Evolutionary conservation across 2,113 vertebrate species (phyloP).

Genomic region (Taxidea taxus): DNA sequence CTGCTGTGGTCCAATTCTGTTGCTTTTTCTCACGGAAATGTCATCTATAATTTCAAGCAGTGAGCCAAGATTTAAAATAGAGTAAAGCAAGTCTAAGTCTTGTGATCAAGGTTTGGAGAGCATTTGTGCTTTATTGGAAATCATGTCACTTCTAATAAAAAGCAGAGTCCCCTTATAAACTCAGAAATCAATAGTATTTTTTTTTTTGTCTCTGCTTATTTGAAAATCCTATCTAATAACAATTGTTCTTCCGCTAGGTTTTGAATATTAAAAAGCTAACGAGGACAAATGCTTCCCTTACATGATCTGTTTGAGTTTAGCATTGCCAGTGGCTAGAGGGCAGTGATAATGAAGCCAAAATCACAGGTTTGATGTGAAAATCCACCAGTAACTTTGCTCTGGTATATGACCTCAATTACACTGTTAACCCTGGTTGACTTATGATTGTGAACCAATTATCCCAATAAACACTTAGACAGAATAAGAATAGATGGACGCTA

Average conservation of each 20-base stretch:
- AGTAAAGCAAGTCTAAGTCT: not conserved
- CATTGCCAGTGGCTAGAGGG: not conserved
- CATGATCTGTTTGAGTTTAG: not conserved
- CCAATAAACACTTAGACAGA: not conserved
- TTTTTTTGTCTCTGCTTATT: conserved; percentile 5
- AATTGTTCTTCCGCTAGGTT: not conserved
- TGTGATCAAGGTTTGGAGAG: not conserved
- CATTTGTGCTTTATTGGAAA: conserved; percentile 24
- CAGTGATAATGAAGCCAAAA: conserved; percentile 1
- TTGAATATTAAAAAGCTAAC: conserved; percentile 11
- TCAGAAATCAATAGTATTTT: not conserved
- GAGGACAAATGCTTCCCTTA: not conserved
- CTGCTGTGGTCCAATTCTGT: conserved; percentile 11
- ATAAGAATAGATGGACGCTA: not conserved
- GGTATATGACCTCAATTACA: not conserved
- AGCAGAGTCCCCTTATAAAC: not conserved
- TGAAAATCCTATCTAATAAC: not conserved
- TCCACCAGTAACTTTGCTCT: not conserved
- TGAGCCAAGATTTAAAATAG: conserved; percentile 40
- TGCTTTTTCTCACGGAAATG: conserved; percentile 40
- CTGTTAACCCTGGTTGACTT: not conserved
- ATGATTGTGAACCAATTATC: not conserved
- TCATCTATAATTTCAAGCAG: conserved; percentile 54
- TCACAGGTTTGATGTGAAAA: not conserved
- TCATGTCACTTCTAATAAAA: not conserved